These are phyloP conservation scores for Ficedula albicollis DNA, from an alignment of 2,797 vertebrate species.

Conservation along the genomic window DNA sequence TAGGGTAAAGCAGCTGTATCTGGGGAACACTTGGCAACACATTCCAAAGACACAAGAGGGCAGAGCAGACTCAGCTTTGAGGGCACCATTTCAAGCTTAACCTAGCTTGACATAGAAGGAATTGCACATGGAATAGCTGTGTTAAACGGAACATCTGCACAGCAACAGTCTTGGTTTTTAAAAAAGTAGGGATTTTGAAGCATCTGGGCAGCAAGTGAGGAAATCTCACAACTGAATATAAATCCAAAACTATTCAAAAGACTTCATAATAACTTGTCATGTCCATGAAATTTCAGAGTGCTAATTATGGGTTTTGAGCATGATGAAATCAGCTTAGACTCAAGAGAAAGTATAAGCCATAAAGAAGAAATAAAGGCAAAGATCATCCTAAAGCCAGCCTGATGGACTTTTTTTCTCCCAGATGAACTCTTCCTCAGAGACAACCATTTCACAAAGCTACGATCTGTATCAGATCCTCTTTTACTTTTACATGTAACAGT, in stretches of 20 bases:
- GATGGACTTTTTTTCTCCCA: not conserved
- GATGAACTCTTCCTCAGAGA: not conserved
- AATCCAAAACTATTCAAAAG: not conserved
- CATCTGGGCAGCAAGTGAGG: not conserved
- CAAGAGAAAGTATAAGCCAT: not conserved
- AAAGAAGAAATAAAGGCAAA: not conserved
- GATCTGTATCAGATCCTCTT: not conserved
- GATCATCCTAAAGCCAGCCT: not conserved
- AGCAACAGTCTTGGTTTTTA: not conserved
- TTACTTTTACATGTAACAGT: not conserved
- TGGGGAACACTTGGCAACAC: not conserved
- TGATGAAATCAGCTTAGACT: not conserved
- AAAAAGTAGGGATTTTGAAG: not conserved
- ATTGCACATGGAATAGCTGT: not conserved
- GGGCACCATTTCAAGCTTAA: not conserved
- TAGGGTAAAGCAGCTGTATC: not conserved
- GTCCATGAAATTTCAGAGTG: not conserved
- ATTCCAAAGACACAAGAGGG: slow-evolving; percentile 57
- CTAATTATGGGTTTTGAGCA: not conserved
- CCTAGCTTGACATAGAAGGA: not conserved
- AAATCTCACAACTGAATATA: not conserved
- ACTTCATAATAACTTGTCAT: not conserved
- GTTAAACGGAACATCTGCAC: not conserved
- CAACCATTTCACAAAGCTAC: not conserved
- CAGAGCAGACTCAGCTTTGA: slow-evolving; percentile 33